phyloP scores from a whole-genome alignment of 1,140 invertebrate genomes.

The Microplitis demolitor region DNA sequence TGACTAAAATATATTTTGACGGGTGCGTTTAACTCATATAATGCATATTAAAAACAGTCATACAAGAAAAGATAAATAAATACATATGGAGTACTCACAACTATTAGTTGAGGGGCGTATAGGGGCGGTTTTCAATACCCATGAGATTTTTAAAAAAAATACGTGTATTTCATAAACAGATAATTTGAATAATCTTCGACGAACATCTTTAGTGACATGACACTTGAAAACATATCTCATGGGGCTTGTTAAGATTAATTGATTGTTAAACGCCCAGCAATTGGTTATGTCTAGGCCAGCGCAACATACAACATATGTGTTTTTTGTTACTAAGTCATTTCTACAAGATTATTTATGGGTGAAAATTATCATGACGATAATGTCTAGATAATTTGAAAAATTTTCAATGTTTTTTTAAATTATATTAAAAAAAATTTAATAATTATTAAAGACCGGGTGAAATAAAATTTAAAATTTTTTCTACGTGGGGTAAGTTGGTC shows the following conservation, averaged over 20 bases:
- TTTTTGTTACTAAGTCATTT: too few relatives aligned
- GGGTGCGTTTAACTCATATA: not conserved
- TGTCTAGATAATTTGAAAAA: too few relatives aligned
- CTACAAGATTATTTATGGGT: too few relatives aligned
- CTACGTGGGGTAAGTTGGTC: too few relatives aligned
- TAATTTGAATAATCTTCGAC: not conserved
- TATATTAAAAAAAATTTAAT: too few relatives aligned
- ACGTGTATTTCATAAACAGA: not conserved
- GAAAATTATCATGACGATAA: too few relatives aligned
- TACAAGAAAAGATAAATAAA: not conserved
- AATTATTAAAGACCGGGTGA: too few relatives aligned
- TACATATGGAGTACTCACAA: not conserved
- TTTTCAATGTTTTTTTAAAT: too few relatives aligned
- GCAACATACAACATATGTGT: not conserved
- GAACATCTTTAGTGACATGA: not conserved
- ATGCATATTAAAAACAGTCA: not conserved
- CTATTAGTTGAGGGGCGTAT: not conserved
- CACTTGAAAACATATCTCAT: slow-evolving; percentile 10
- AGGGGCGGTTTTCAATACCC: slow-evolving; percentile 45
- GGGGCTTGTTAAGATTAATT: slow-evolving; percentile 8
- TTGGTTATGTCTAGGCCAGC: not conserved
- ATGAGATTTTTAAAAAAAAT: slow-evolving; percentile 28
- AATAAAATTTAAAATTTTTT: too few relatives aligned
- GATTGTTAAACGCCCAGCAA: slow-evolving; percentile 4
- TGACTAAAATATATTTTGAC: not conserved